A percentile compares a stretch with the other conserved stretches of the same genome.
phyloP scores from a whole-genome alignment of 2,797 vertebrate genomes.

The Champsocephalus gunnari region DNA sequence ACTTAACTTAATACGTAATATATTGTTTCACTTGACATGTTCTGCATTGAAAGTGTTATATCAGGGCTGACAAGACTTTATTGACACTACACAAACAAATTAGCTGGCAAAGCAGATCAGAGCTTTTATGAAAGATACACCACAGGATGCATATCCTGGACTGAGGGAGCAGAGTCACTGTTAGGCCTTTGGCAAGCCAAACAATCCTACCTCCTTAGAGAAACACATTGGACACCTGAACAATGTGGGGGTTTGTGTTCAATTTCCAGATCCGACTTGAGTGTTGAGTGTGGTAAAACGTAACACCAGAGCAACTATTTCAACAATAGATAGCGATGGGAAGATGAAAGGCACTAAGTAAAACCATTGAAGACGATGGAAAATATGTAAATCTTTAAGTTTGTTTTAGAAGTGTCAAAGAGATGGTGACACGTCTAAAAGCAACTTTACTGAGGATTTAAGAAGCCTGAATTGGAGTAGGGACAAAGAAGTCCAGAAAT shows the following conservation, averaged over 20 bases:
- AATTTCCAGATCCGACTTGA: conserved; percentile 2
- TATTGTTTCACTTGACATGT: neutral
- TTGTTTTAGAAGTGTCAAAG: no score
- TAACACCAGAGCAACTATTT: no score
- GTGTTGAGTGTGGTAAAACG: conserved; percentile 27
- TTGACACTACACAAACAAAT: conserved; percentile 31
- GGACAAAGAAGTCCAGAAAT: no score
- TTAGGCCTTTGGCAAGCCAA: conserved; percentile 22
- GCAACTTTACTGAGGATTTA: no score
- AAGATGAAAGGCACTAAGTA: no score
- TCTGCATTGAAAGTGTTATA: neutral
- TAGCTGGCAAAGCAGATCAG: conserved; percentile 9
- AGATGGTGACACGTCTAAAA: no score
- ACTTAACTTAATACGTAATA: neutral
- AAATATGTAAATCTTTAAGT: no score
- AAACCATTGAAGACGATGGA: no score
- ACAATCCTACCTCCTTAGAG: conserved; percentile 54
- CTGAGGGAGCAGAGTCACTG: conserved; percentile 58
- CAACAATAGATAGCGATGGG: no score
- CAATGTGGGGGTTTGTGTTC: conserved; percentile 45
- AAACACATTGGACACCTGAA: conserved; percentile 56
- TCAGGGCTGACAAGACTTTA: neutral
- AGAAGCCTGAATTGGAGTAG: no score
- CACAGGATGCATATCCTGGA: conserved; percentile 80
- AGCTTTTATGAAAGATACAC: conserved; percentile 30